phyloP scores from a whole-genome alignment of 2,797 vertebrate genomes.

The Mionectes olivaceus region DNA sequence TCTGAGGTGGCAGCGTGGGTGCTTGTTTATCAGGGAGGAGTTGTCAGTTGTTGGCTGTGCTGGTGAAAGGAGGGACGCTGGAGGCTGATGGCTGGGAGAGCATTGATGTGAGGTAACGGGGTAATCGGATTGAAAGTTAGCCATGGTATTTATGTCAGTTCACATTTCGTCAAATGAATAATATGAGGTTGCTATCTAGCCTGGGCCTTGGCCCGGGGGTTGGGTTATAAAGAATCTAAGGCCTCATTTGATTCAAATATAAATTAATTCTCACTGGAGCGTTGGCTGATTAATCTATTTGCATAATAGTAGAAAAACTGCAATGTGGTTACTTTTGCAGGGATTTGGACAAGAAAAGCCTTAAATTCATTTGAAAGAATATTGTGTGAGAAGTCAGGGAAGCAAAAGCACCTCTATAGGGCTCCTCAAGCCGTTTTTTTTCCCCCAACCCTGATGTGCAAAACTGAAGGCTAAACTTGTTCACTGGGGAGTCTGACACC shows the following conservation, averaged over 20 bases:
- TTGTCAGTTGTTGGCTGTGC: conserved; percentile 84
- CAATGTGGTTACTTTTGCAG: conserved; percentile 78
- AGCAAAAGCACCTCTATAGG: conserved; percentile 62
- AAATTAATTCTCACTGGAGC: conserved; percentile 93
- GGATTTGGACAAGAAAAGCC: conserved; percentile 81
- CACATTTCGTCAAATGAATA: conserved; percentile 94
- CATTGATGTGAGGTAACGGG: conserved; percentile 94
- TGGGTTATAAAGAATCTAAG: conserved; percentile 85
- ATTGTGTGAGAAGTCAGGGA: conserved; percentile 79
- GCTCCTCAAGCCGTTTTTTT: conserved; percentile 51
- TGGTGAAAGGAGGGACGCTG: conserved; percentile 92
- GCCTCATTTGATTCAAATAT: conserved; percentile 95
- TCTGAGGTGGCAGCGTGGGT: conserved; percentile 83
- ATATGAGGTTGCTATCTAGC: conserved; percentile 90
- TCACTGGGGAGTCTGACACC: neutral
- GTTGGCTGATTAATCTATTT: conserved; percentile 92
- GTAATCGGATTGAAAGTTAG: conserved; percentile 98
- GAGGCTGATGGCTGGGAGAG: conserved; percentile 88
- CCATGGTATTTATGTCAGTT: conserved; percentile 96
- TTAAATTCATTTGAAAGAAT: conserved; percentile 81
- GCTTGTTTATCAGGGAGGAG: conserved; percentile 88
- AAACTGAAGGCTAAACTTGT: neutral
- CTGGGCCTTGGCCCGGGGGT: conserved; percentile 83
- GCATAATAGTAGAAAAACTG: conserved; percentile 94
- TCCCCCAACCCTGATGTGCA: neutral